Evolutionary conservation across 2,888 invertebrate species (phyloP).

Genomic region (Ditula angustiorana): DNA sequence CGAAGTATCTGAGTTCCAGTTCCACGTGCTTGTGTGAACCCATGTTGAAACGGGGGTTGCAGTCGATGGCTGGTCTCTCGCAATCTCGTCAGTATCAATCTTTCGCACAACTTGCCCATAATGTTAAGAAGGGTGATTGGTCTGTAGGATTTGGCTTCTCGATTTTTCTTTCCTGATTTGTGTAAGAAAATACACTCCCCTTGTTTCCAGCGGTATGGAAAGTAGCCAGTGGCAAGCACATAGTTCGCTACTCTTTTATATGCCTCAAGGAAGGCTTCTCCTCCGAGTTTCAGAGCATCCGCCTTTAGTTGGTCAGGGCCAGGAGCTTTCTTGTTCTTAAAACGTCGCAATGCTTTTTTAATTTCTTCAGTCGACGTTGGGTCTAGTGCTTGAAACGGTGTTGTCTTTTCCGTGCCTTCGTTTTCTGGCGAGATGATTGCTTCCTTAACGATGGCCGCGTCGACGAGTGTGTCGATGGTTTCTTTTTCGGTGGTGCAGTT

Average conservation of each 20-base stretch:
- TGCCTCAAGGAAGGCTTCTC: neutral
- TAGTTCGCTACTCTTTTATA: neutral
- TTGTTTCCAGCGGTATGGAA: neutral
- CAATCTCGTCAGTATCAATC: slow-evolving; percentile 5
- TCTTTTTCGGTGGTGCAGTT: slow-evolving; percentile 2
- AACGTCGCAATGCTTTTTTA: slow-evolving; percentile 20
- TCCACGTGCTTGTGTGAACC: slow-evolving; percentile 3
- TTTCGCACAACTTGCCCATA: slow-evolving; percentile 4
- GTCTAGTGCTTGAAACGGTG: slow-evolving; percentile 29
- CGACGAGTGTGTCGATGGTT: neutral
- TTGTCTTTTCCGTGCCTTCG: slow-evolving; percentile 1
- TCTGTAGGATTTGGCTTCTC: slow-evolving; percentile 3
- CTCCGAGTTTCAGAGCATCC: neutral
- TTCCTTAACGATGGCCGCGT: neutral
- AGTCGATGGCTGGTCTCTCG: neutral
- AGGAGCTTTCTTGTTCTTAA: slow-evolving; percentile 34
- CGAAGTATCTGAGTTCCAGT: slow-evolving; percentile 12
- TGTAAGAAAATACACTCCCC: slow-evolving; percentile 16
- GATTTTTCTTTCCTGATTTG: slow-evolving; percentile 4
- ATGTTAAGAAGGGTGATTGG: slow-evolving; percentile 13
- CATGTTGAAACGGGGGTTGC: slow-evolving; percentile 27
- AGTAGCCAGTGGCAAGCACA: neutral
- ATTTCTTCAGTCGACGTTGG: slow-evolving; percentile 29
- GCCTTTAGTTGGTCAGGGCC: slow-evolving; percentile 19
- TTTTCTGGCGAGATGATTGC: neutral